Conservation (phyloP, 1,140 invertebrate species). For the Helicoverpa zea region DNA sequence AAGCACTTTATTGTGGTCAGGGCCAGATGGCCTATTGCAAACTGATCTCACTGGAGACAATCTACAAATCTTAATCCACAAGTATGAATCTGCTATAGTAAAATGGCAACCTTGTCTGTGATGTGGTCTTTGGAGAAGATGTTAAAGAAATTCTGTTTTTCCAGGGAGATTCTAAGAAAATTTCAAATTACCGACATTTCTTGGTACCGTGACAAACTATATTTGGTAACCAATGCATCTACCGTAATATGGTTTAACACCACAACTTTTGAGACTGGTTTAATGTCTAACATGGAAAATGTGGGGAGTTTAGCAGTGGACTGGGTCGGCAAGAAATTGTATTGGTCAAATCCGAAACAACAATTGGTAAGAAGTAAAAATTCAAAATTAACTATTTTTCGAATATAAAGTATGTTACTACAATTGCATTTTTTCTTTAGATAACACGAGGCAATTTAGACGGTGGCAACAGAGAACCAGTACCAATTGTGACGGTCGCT, state of each 20-base stretch:
- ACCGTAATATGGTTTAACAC: conserved; percentile 91
- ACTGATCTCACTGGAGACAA: conserved; percentile 92
- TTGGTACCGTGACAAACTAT: conserved; percentile 90
- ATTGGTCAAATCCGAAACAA: conserved; percentile 95
- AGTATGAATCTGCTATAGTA: conserved; percentile 79
- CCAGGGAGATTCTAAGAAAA: conserved; percentile 85
- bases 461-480: conserved; percentile 88
- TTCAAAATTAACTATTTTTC: not conserved
- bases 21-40: conserved; percentile 89
- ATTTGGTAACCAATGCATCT: conserved; percentile 92
- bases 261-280: conserved; percentile 87
- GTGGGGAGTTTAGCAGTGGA: conserved; percentile 94
- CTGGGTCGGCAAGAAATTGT: conserved; percentile 95
- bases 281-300: conserved; percentile 89
- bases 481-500: conserved; percentile 92
- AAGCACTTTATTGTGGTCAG: conserved; percentile 91
- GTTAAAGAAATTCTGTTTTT: conserved; percentile 58
- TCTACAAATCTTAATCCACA: conserved; percentile 89
- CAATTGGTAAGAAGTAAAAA: conserved; percentile 89
- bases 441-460: conserved; percentile 81
- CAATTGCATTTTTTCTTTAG: conserved; percentile 54
- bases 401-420: not conserved
- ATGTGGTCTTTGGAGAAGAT: no score
- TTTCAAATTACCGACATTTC: conserved; percentile 89
- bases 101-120: not conserved